These are phyloP conservation scores for Chelonus formosanus DNA, from an alignment of 2,888 invertebrate genomes.

Conservation along the genomic window DNA sequence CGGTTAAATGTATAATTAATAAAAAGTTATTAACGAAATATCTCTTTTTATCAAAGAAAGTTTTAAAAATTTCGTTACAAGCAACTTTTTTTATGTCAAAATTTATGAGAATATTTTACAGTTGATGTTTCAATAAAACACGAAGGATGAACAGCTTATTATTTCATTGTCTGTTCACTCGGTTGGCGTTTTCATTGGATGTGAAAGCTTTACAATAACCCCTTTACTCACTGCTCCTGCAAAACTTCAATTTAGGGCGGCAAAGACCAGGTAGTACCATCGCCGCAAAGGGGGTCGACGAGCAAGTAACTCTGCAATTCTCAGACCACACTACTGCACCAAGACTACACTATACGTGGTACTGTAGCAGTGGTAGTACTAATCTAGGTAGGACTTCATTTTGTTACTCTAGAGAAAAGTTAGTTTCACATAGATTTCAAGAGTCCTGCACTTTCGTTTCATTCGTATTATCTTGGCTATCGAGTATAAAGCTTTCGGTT, in stretches of 20 bases:
- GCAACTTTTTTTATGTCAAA: no score
- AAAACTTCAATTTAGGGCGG: slow-evolving; percentile 32
- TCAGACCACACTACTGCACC: not conserved
- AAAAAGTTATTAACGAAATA: no score
- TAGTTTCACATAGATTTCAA: slow-evolving; percentile 12
- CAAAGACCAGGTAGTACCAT: slow-evolving; percentile 32
- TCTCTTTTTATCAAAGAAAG: no score
- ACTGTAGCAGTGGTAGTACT: not conserved
- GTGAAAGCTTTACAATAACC: slow-evolving; percentile 4
- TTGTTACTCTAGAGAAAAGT: slow-evolving; percentile 11
- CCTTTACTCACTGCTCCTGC: slow-evolving; percentile 3
- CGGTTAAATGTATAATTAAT: no score
- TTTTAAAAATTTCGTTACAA: no score
- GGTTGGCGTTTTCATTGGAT: slow-evolving; percentile 20
- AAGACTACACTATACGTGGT: not conserved
- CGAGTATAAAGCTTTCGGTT: no score
- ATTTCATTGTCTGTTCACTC: slow-evolving; percentile 15
- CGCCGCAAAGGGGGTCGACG: slow-evolving; percentile 30
- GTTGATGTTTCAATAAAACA: not conserved
- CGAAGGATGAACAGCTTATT: not conserved
- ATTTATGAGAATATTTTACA: not conserved
- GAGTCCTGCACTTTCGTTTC: slow-evolving; percentile 2
- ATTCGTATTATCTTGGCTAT: no score
- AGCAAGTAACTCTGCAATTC: slow-evolving; percentile 17
- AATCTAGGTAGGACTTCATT: slow-evolving; percentile 10